phyloP scores from a whole-genome alignment of 2,797 vertebrate genomes.

The Gymnothorax javanicus region DNA sequence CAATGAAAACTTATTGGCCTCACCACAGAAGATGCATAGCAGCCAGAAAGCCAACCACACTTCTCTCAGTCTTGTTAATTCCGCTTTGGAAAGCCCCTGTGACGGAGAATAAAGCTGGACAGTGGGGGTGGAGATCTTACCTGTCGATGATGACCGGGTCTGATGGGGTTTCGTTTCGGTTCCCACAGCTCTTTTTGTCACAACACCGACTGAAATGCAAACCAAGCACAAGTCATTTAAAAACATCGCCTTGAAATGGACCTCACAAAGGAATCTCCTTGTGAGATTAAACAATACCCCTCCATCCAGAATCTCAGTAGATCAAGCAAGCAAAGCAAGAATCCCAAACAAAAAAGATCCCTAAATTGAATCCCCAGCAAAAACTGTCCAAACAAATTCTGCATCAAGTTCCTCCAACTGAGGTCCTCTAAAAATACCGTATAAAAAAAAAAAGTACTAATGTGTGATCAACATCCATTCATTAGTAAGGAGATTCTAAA shows the following conservation, averaged over 20 bases:
- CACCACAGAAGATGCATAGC: not conserved
- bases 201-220: slow-evolving; percentile 66
- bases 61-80: not conserved
- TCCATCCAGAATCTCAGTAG: not conserved
- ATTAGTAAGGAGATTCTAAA: not conserved
- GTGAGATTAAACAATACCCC: not conserved
- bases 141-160: slow-evolving; percentile 85
- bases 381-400: not conserved
- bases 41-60: not conserved
- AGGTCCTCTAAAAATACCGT: not conserved
- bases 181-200: slow-evolving; percentile 75
- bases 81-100: not conserved
- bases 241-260: not conserved
- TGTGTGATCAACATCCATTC: not conserved
- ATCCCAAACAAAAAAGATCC: not conserved
- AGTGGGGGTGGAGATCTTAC: slow-evolving; percentile 54
- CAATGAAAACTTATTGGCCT: not conserved
- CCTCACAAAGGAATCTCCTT: not conserved
- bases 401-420: not conserved
- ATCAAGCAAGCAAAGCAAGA: not conserved
- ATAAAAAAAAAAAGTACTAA: not conserved
- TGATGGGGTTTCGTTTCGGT: slow-evolving; percentile 79
- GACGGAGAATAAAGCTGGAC: not conserved
- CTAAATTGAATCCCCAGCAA: not conserved
- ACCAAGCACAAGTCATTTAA: not conserved